These are phyloP conservation scores for Geopemphigus sp. DNA, from an alignment of 1,140 invertebrate genomes.

Conservation along the genomic window DNA sequence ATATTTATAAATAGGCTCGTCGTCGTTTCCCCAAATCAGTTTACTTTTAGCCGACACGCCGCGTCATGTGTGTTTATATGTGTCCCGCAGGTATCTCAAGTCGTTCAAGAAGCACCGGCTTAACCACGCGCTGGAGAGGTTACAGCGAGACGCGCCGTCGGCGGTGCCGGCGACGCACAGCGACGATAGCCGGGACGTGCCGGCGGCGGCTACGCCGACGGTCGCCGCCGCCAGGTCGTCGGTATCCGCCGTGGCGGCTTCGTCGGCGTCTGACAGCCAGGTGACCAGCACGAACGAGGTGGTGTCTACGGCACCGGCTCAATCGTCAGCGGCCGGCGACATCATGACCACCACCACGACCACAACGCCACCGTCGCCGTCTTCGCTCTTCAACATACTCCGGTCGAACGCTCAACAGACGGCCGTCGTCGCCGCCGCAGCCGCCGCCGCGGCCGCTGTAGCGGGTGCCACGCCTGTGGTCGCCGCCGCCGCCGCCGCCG, in stretches of 20 bases:
- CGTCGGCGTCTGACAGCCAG: conserved; percentile 60
- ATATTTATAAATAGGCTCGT: too few relatives aligned
- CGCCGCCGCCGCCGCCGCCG: conserved; percentile 37
- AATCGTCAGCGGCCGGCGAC: conserved; percentile 36
- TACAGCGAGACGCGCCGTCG: conserved; percentile 59
- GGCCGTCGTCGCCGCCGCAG: conserved; percentile 55
- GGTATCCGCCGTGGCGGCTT: conserved; percentile 54
- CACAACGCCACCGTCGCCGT: conserved; percentile 54
- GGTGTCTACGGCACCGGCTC: conserved; percentile 60
- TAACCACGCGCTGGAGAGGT: conserved; percentile 77
- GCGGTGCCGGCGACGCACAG: neutral
- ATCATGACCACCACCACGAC: conserved; percentile 54
- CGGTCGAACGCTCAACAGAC: conserved; percentile 39
- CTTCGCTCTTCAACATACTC: conserved; percentile 51
- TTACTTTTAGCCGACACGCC: too few relatives aligned
- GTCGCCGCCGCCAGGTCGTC: conserved; percentile 52
- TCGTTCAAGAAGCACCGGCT: conserved; percentile 85
- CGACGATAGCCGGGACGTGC: conserved; percentile 45
- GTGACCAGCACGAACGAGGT: conserved; percentile 73
- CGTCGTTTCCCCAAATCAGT: too few relatives aligned
- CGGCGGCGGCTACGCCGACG: conserved; percentile 21
- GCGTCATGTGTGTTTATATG: neutral
- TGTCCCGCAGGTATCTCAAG: conserved; percentile 67
- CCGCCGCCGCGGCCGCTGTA: conserved; percentile 19
- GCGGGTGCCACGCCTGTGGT: conserved; percentile 51